A percentile compares a stretch with the other conserved stretches of the same genome.
phyloP scores from a whole-genome alignment of 92 coral and sea anemone genomes.

The Blastomussa wellsi region DNA sequence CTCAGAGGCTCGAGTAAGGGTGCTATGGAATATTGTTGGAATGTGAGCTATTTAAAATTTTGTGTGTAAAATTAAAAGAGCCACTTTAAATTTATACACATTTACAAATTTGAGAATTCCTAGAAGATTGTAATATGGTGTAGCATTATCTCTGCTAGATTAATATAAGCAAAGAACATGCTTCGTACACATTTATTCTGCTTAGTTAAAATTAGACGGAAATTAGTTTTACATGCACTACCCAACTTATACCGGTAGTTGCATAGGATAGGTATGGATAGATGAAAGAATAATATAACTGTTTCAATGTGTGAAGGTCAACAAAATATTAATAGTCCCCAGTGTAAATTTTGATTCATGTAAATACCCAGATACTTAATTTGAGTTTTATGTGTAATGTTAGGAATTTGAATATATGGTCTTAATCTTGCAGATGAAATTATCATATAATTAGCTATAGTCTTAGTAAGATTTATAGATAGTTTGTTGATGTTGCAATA shows the following conservation, averaged over 20 bases:
- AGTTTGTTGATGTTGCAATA: constrained; percentile 42
- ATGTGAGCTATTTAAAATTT: neutral
- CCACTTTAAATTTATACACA: neutral
- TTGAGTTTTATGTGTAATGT: neutral
- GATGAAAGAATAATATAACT: too few relatives aligned
- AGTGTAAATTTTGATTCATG: neutral
- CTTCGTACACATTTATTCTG: neutral
- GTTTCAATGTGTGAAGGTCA: too few relatives aligned
- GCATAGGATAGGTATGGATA: too few relatives aligned
- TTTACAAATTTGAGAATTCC: neutral
- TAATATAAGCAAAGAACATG: neutral
- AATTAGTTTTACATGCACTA: neutral
- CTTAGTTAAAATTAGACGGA: neutral
- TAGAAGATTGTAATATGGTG: neutral
- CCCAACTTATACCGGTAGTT: too few relatives aligned
- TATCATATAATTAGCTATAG: constrained; percentile 51
- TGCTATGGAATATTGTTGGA: neutral
- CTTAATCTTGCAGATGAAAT: constrained; percentile 40
- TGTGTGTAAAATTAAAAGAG: too few relatives aligned
- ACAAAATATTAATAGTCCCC: neutral
- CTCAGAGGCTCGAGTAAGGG: neutral
- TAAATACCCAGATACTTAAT: neutral
- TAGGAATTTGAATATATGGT: neutral
- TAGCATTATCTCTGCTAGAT: neutral
- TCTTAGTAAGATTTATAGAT: constrained; percentile 46